Percentiles rank a stretch among this genome's conserved stretches.
These are phyloP conservation scores for Gadopsis bispinosus DNA, from an alignment of 2,797 vertebrate species.

Conservation along the genomic window DNA sequence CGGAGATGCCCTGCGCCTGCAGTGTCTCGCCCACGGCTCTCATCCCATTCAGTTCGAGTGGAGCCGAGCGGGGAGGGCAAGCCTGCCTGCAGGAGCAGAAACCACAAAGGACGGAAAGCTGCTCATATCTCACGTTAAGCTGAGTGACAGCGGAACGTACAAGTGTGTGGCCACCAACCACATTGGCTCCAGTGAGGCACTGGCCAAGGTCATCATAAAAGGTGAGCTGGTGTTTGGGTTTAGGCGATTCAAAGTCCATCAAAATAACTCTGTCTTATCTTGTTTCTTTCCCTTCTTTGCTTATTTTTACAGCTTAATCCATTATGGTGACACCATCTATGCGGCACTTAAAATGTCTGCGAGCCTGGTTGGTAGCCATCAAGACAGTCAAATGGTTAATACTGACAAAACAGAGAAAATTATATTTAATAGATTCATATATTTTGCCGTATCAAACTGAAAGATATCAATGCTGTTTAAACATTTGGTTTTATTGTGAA, in stretches of 20 bases:
- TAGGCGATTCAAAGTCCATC: background rate
- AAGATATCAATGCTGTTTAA: conserved; percentile 19
- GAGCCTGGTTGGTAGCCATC: conserved; percentile 11
- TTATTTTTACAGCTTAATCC: conserved; percentile 65
- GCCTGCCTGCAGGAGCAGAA: conserved; percentile 70
- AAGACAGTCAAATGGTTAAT: background rate
- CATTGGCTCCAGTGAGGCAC: conserved; percentile 86
- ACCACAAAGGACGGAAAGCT: conserved; percentile 81
- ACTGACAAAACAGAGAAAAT: conserved; percentile 22
- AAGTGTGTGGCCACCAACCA: conserved; percentile 91
- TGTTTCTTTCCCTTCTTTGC: background rate
- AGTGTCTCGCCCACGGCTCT: conserved; percentile 94
- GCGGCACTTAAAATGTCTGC: conserved; percentile 1
- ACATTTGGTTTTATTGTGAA: conserved; percentile 1
- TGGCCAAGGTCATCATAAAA: conserved; percentile 83
- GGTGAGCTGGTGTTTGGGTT: conserved; percentile 81
- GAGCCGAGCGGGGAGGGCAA: conserved; percentile 80
- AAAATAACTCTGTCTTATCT: conserved; percentile 8
- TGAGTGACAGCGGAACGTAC: conserved; percentile 87
- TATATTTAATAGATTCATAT: conserved; percentile 18
- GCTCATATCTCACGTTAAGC: conserved; percentile 68
- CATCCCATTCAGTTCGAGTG: conserved; percentile 89
- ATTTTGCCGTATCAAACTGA: conserved; percentile 10
- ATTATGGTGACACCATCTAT: background rate
- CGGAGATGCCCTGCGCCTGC: conserved; percentile 84